Conservation (phyloP, 2,113 vertebrate species). For the Hystrix cristata region DNA sequence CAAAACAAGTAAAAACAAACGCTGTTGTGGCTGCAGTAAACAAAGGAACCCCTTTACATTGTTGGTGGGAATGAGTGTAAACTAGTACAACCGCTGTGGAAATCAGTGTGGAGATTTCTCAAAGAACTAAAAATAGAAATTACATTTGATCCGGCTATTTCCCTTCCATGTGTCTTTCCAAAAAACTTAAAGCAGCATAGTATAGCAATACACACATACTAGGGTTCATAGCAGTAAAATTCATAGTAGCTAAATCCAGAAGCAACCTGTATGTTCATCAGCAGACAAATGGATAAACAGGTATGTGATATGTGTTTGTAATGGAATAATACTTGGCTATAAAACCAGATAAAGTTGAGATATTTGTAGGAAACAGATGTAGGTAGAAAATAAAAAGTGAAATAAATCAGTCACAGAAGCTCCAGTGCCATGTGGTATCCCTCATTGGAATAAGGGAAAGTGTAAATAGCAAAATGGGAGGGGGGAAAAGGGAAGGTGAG, state of each 20-base stretch:
- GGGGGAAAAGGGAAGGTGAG: not conserved
- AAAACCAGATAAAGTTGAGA: not conserved
- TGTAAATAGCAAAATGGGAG: not conserved
- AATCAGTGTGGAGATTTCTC: not conserved
- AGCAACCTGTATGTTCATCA: not conserved
- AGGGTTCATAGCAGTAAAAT: not conserved
- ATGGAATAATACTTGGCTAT: not conserved
- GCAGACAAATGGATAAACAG: not conserved
- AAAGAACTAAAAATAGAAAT: not conserved
- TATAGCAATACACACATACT: not conserved
- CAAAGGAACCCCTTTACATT: not conserved
- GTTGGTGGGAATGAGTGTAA: not conserved
- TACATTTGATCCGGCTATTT: not conserved
- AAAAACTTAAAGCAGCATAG: not conserved
- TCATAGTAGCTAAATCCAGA: not conserved
- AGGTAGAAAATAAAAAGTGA: not conserved
- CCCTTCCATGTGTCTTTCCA: not conserved
- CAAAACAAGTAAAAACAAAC: not conserved
- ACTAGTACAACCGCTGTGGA: not conserved
- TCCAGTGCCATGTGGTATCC: not conserved
- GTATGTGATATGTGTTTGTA: not conserved
- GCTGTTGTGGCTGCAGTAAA: not conserved
- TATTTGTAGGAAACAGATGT: not conserved
- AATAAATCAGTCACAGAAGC: not conserved
- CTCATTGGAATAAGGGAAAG: not conserved